phyloP scores from a whole-genome alignment of 2,113 vertebrate genomes.

The Silurus meridionalis region DNA sequence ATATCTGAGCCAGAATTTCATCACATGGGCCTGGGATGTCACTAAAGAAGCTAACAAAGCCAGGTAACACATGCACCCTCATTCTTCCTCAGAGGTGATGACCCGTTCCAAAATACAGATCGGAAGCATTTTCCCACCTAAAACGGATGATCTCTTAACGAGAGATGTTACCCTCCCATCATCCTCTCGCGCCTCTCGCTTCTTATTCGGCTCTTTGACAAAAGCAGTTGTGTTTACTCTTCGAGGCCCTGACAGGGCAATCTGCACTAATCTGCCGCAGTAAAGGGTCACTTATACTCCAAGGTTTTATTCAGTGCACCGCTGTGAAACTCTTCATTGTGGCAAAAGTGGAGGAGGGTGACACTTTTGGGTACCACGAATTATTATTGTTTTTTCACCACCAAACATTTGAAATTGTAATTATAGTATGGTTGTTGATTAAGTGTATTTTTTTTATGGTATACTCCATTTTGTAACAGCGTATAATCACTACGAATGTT shows the following conservation, averaged over 20 bases:
- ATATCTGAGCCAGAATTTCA: slow-evolving; percentile 99
- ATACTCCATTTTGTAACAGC: neutral
- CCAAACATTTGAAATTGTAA: neutral
- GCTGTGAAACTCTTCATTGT: slow-evolving; percentile 55
- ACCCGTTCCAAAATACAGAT: slow-evolving; percentile 27
- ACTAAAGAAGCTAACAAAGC: slow-evolving; percentile 97
- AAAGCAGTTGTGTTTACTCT: slow-evolving; percentile 74
- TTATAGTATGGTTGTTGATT: neutral
- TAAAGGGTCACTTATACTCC: slow-evolving; percentile 70
- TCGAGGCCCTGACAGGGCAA: slow-evolving; percentile 72
- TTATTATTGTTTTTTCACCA: neutral
- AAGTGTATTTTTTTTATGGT: neutral
- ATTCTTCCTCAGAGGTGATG: neutral
- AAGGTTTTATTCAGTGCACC: slow-evolving; percentile 58
- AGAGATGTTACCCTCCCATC: slow-evolving; percentile 56
- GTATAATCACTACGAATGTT: neutral
- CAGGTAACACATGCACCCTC: slow-evolving; percentile 75
- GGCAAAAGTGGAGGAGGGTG: slow-evolving; percentile 20
- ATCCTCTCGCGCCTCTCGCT: slow-evolving; percentile 58
- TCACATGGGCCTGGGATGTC: slow-evolving; percentile 99
- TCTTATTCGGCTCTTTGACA: slow-evolving; percentile 65
- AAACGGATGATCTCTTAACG: slow-evolving; percentile 64
- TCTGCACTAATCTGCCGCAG: slow-evolving; percentile 73
- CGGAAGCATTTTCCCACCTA: slow-evolving; percentile 53
- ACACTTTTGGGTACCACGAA: neutral